These are phyloP conservation scores for Hemiscyllium ocellatum DNA, from an alignment of 2,113 vertebrate species.

Conservation along the genomic window DNA sequence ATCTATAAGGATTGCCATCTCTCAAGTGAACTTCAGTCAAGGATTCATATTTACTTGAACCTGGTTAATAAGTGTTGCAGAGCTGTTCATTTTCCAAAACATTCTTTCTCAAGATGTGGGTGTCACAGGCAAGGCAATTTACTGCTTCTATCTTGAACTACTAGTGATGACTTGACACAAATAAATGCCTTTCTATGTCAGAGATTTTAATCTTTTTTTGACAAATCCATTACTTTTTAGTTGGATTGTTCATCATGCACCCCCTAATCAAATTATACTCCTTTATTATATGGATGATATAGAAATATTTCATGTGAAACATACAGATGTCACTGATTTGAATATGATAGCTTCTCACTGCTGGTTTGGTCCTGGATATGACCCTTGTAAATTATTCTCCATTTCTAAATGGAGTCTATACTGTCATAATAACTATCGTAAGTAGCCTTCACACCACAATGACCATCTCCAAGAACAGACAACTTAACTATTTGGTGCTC, in stretches of 20 bases:
- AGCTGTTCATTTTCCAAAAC: not conserved
- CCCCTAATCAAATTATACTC: not conserved
- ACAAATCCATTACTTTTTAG: not conserved
- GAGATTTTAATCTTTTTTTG: not conserved
- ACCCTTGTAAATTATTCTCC: not conserved
- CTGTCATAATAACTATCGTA: not conserved
- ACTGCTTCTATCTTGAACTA: not conserved
- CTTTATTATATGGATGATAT: not conserved
- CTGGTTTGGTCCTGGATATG: not conserved
- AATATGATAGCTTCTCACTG: not conserved
- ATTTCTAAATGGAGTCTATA: not conserved
- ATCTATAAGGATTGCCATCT: not conserved
- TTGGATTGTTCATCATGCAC: not conserved
- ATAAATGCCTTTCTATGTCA: not conserved
- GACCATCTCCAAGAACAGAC: too few relatives aligned
- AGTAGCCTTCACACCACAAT: too few relatives aligned
- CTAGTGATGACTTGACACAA: not conserved
- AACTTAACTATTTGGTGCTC: too few relatives aligned
- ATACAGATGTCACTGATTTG: not conserved
- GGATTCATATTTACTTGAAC: not conserved
- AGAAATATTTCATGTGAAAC: not conserved
- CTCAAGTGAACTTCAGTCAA: not conserved
- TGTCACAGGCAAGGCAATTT: not conserved
- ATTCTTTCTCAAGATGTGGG: not conserved
- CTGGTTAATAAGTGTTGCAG: not conserved